Evolutionary conservation across 2,113 vertebrate species (phyloP), one percentile per base, ranked within the genome.

Genomic region (Ammodytes marinus): DNA sequence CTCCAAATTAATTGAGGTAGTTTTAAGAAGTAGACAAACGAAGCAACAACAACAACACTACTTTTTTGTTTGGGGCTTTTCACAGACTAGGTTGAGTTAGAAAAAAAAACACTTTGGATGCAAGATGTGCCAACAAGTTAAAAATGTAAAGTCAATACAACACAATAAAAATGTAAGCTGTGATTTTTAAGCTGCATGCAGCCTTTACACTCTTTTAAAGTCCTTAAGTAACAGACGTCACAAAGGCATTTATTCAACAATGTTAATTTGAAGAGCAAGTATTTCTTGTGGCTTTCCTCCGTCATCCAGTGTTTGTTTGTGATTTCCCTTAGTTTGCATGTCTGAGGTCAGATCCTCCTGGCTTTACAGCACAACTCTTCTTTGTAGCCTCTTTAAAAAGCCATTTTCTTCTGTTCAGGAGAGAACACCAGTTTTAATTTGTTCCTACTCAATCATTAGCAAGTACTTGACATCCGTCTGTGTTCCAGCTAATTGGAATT

Each of bases 401-500:
- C 43, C 72, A 55, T 84, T 83, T 80, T 66, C 86, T 84, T 79
- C 78, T 19, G 60, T 50, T 79, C 40, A 65, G 63, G 54, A 72
- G 65, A 64, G n/a, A 86, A 53, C 73, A 61, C 71, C 69, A 64
- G 58, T 70, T 87, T 77, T 43, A 70, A n/a, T 64, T 80, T 75
- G 42, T 54, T 19, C 49, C 67, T 55, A 79, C 71, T 72, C 65
- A 50, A 37, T 84, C 27, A 84, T 88, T 92, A 85, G 82, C 75
- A 75, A 73, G 59, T 69, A 35, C 70, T 84, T 66, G 76, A 77
- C 61, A 79, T 39, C 63, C 42, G 50, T 50, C 74, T 68, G 40
- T 57, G 71, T 58, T 87, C 64, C 68, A 84, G 85, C 73, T 83
- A 79, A 74, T 82, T 74, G 49, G 73, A 81, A 64, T 67, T 83